Percentiles rank a stretch among this genome's conserved stretches.
Conservation (phyloP, 2,888 invertebrate genomes). For the Drosophila cognata region DNA sequence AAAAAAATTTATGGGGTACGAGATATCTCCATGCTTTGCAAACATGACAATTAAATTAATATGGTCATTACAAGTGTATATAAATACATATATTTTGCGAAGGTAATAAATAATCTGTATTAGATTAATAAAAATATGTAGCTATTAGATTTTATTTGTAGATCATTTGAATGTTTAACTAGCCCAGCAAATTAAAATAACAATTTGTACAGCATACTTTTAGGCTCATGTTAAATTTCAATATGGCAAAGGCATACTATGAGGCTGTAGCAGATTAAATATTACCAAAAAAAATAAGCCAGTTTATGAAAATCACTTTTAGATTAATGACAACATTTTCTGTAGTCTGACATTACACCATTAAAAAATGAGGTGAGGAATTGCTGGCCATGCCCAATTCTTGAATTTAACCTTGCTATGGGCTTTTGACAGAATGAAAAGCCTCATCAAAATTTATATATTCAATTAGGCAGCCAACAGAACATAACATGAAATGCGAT, state of each 20-base stretch:
- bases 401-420: constrained; percentile 25
- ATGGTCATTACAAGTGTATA: not conserved
- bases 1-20: not conserved
- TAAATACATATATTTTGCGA: not conserved
- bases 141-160: not conserved
- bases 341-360: not conserved
- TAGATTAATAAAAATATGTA: not conserved
- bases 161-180: not conserved
- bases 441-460: constrained; percentile 60
- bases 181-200: not conserved
- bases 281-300: not conserved
- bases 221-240: not conserved
- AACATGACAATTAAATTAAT: not conserved
- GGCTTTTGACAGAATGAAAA: constrained; percentile 25
- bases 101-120: not conserved
- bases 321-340: not conserved
- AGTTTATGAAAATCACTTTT: not conserved
- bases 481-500: constrained; percentile 60
- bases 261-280: constrained; percentile 8
- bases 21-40: not conserved
- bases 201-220: constrained; percentile 18
- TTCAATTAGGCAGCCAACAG: constrained; percentile 61
- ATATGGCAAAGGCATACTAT: not conserved
- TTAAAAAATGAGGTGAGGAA: not conserved
- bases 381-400: constrained; percentile 9